Conservation (phyloP, 2,113 vertebrate species). For the Neofelis nebulosa region DNA sequence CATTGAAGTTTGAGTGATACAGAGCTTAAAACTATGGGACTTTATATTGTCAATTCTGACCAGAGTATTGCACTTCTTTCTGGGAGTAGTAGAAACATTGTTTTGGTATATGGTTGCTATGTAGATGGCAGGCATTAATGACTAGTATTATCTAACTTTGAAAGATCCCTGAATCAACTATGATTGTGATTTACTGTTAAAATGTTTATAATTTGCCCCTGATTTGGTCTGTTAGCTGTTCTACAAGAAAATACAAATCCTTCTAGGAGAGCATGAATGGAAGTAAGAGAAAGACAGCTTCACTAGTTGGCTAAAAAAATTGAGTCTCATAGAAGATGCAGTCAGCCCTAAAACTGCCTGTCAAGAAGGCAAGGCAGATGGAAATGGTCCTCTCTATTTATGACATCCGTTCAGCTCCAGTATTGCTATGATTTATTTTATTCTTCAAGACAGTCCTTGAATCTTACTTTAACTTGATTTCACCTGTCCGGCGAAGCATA, state of each 20-base stretch:
- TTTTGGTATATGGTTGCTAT: not conserved
- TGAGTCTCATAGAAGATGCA: not conserved
- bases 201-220: not conserved
- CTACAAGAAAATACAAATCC: not conserved
- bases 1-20: not conserved
- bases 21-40: not conserved
- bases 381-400: not conserved
- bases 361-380: not conserved
- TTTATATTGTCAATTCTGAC: not conserved
- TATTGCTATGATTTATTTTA: not conserved
- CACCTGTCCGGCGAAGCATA: not conserved
- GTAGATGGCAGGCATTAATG: not conserved
- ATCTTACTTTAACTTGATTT: slow-evolving; percentile 47
- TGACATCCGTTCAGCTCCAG: not conserved
- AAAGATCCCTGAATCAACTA: not conserved
- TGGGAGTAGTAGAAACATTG: not conserved
- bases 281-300: not conserved
- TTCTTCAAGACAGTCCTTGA: not conserved
- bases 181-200: not conserved
- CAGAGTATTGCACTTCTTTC: not conserved
- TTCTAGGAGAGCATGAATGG: not conserved
- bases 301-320: not conserved
- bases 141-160: not conserved
- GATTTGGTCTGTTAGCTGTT: not conserved
- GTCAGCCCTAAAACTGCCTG: not conserved